phyloP scores from a whole-genome alignment of 92 coral and sea anemone genomes.

The Metridium senile region DNA sequence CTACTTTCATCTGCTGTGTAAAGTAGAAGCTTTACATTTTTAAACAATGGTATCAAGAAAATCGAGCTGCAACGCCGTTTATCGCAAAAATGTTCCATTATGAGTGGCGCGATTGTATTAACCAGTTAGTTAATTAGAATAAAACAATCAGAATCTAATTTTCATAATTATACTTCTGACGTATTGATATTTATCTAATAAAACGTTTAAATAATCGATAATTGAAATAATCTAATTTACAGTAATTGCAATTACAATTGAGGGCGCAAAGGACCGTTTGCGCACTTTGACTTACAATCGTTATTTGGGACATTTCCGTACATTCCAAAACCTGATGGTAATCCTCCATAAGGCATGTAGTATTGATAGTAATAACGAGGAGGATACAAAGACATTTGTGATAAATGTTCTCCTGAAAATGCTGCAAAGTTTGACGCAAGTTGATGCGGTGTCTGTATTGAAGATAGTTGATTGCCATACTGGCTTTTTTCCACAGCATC shows the following conservation, averaged over 20 bases:
- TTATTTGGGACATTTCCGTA: constrained; percentile 37
- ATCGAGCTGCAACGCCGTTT: too few relatives aligned
- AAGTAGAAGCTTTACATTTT: too few relatives aligned
- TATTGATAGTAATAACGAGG: constrained; percentile 63
- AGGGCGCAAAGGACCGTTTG: not conserved
- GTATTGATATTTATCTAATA: not conserved
- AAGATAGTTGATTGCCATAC: constrained; percentile 5
- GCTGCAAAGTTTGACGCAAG: constrained; percentile 4
- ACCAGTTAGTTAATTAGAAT: not conserved
- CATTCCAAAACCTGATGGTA: constrained; percentile 32
- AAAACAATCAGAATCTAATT: constrained; percentile 25
- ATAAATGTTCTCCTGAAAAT: constrained; percentile 1
- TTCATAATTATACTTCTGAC: not conserved
- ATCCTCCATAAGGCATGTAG: constrained; percentile 34
- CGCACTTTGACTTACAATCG: constrained; percentile 40
- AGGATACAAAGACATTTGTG: constrained; percentile 64
- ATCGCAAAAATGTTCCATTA: too few relatives aligned
- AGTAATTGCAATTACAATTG: not conserved
- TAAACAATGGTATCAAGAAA: too few relatives aligned
- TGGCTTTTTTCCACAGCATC: constrained; percentile 11
- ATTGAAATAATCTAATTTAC: not conserved
- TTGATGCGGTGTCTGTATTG: constrained; percentile 20
- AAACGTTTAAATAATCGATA: not conserved
- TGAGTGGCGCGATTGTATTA: too few relatives aligned
- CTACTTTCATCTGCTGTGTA: too few relatives aligned